Conservation (phyloP, 2,888 invertebrate species). For the Xanthia icteritia region DNA sequence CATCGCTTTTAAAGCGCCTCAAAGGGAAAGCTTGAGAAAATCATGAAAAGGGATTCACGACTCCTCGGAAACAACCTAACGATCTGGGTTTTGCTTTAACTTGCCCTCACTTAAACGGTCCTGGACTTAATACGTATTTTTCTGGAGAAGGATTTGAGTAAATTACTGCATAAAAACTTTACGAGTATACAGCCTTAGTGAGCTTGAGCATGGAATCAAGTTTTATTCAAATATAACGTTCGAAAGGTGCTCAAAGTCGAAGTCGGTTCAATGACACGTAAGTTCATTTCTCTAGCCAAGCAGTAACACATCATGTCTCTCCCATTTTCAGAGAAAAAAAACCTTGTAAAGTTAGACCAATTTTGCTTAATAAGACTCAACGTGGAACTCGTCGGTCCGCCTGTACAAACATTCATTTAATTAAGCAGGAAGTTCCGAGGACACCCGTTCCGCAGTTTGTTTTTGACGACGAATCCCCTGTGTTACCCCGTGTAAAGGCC, state of each 20-base stretch:
- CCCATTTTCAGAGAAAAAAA: conserved; percentile 60
- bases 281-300: not conserved
- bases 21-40: conserved; percentile 66
- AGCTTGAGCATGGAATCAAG: not conserved
- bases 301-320: conserved; percentile 36
- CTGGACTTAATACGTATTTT: conserved; percentile 50
- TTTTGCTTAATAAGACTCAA: conserved; percentile 72
- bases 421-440: conserved; percentile 82
- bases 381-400: conserved; percentile 74
- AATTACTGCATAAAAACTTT: conserved; percentile 51
- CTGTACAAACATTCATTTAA: conserved; percentile 79
- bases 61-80: conserved; percentile 66
- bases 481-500: conserved; percentile 67
- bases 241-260: not conserved
- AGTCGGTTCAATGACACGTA: conserved; percentile 2
- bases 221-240: not conserved
- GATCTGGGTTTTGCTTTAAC: conserved; percentile 68
- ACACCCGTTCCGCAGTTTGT: conserved; percentile 75
- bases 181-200: conserved; percentile 32
- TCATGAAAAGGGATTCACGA: conserved; percentile 68
- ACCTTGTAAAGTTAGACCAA: conserved; percentile 68
- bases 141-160: conserved; percentile 40
- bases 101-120: conserved; percentile 51
- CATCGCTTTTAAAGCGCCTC: conserved; percentile 76
- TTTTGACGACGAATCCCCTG: conserved; percentile 76